Base-by-base conservation (phyloP, 2,113 vertebrate genomes). In the Antigone vipio region DNA sequence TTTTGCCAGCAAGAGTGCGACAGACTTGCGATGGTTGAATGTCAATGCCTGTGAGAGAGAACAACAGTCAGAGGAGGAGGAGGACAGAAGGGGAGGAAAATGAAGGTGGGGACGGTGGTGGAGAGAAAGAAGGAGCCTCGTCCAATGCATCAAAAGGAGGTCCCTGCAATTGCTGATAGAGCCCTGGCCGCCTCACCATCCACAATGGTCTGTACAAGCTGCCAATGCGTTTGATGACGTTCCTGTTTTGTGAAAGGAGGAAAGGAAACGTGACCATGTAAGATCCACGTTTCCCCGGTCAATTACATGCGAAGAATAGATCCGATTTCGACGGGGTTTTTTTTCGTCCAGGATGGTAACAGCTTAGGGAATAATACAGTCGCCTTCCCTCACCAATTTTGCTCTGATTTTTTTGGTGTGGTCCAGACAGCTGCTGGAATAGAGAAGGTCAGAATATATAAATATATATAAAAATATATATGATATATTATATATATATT, bases 1-100 rank as follows among this genome's bases (percentile, higher is more conserved):
- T 17, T 45, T n/a, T 78, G 94, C 58, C 89, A 82, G 62, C 53
- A 81, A 96, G 89, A 64, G 96, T 92, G 95, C 96, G 95, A 97
- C 92, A 96, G 94, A 76, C 90, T 94, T 96, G 97, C 80, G 53
- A 97, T 98, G 97, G 95, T 96, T 94, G 92, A 97, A 95, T 95
- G 96, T 97, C 96, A 96, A 97, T 98, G 97, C 96, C 93, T 96
- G 92, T 97, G 94, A 97, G 93, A 86, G 97, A 96, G 94, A 94
- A 93, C 92, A 96, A 93, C 94, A 95, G 89, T 89, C 69, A 82
- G 93, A 91, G 89, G 88, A 95, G 96, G 83, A 95, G 95, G 88
- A 95, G 93, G 91, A 96, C 92, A 92, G 96, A 91, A 94, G 85
- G 93, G 80, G 93, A 96, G 93, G 95, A 95, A 93, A 95, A 94